A percentile compares a stretch with the other conserved stretches of the same genome.
These are phyloP conservation scores for Panzeria rudis DNA, from an alignment of 2,888 invertebrate species.

Conservation along the genomic window DNA sequence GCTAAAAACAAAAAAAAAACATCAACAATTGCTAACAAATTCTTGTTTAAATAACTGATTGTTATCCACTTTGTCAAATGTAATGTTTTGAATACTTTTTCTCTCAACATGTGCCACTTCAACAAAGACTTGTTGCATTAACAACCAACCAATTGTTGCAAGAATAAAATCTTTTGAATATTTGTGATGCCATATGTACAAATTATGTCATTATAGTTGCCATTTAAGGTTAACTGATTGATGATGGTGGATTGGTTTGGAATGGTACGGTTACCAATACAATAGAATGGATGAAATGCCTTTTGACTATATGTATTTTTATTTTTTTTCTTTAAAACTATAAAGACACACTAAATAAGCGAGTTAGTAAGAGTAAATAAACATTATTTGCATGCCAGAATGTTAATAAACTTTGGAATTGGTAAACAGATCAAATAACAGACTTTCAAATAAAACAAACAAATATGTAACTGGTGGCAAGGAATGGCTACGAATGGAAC, in stretches of 20 bases:
- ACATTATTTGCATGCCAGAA: conserved; percentile 59
- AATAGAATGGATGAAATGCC: conserved; percentile 27
- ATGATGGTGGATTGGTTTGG: conserved; percentile 61
- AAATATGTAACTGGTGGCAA: conserved; percentile 7
- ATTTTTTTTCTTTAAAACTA: neutral
- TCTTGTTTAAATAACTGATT: conserved; percentile 67
- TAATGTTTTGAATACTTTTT: conserved; percentile 56
- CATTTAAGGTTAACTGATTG: conserved; percentile 73
- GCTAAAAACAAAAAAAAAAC: conserved; percentile 10
- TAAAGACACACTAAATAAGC: conserved; percentile 14
- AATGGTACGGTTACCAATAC: conserved; percentile 27
- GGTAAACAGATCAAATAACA: conserved; percentile 65
- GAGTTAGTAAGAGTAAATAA: conserved; percentile 30
- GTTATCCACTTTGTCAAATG: conserved; percentile 72
- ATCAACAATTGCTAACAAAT: conserved; percentile 49
- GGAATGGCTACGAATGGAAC: neutral
- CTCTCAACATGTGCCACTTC: conserved; percentile 23
- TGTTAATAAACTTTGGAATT: conserved; percentile 60
- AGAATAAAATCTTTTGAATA: conserved; percentile 62
- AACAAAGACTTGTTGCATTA: conserved; percentile 34
- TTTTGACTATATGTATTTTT: neutral
- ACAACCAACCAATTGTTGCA: conserved; percentile 44
- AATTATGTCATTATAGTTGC: conserved; percentile 73
- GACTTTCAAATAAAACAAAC: conserved; percentile 12
- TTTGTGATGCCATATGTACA: conserved; percentile 72